Evolutionary conservation across 2,888 invertebrate genomes (phyloP).

Genomic region (Drosophila rubida): DNA sequence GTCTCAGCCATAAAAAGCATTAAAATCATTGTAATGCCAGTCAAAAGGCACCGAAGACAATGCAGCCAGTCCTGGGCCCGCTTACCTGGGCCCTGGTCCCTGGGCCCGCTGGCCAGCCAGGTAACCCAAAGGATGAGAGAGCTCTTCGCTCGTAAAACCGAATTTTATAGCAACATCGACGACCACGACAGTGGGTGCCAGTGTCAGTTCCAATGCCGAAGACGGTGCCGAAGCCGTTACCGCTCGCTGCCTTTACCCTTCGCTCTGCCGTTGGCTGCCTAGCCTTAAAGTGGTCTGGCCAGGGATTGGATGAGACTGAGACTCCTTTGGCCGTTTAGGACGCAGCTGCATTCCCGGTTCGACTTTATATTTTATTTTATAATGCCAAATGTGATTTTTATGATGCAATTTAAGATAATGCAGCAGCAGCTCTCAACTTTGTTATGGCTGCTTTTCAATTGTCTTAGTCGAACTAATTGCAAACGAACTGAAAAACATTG

Average conservation of each 20-base stretch:
- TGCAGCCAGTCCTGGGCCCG: conserved; percentile 30
- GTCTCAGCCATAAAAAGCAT: conserved; percentile 73
- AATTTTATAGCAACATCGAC: conserved; percentile 66
- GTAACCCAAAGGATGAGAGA: conserved; percentile 46
- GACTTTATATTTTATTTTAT: conserved; percentile 50
- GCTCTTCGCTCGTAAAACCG: conserved; percentile 68
- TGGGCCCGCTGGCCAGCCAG: conserved; percentile 31
- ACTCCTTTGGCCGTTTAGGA: conserved; percentile 23
- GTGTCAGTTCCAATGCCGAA: background rate
- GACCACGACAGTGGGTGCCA: conserved; percentile 34
- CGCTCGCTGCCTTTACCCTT: background rate
- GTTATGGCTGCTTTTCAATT: conserved; percentile 69
- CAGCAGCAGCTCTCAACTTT: conserved; percentile 48
- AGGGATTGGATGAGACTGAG: conserved; percentile 25
- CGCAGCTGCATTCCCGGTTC: conserved; percentile 51
- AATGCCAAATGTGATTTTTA: conserved; percentile 77
- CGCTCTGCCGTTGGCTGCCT: conserved; percentile 22
- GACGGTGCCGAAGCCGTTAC: too few species aligned
- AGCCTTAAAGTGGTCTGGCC: conserved; percentile 9
- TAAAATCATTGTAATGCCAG: conserved; percentile 80
- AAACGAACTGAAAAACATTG: conserved; percentile 41
- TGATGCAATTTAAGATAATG: conserved; percentile 74
- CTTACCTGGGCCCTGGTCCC: too few species aligned
- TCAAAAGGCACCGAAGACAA: conserved; percentile 58
- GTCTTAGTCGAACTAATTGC: conserved; percentile 62